phyloP scores from a whole-genome alignment of 2,797 vertebrate genomes.

The Pyrocephalus nanus region DNA sequence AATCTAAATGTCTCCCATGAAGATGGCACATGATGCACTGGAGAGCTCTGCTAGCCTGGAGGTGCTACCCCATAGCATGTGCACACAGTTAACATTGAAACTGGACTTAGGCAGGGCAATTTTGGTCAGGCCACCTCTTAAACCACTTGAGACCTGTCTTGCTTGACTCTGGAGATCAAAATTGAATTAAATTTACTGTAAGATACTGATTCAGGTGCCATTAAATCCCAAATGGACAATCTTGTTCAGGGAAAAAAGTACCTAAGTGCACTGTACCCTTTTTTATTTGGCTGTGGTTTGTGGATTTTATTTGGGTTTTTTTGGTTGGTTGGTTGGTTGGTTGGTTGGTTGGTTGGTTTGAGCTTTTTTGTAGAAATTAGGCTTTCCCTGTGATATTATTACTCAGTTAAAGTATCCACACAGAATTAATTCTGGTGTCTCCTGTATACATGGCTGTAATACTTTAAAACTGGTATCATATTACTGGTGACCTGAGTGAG shows the following conservation, averaged over 20 bases:
- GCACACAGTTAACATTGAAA: neutral
- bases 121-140: neutral
- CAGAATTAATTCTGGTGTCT: neutral
- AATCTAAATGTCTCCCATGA: neutral
- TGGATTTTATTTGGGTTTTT: too few species aligned
- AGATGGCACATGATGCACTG: neutral
- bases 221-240: neutral
- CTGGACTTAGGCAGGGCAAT: neutral
- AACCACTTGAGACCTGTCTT: neutral
- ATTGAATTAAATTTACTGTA: neutral
- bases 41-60: neutral
- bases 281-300: too few species aligned
- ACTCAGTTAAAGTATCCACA: neutral
- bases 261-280: neutral
- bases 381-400: neutral
- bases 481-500: neutral
- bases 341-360: too few species aligned
- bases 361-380: neutral
- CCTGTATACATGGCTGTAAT: neutral
- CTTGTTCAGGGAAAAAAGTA: neutral
- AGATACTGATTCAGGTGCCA: neutral
- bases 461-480: neutral
- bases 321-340: too few species aligned
- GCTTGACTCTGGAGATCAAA: neutral
- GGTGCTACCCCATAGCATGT: neutral